Evolutionary conservation across 2,888 invertebrate species (phyloP), one percentile per base, ranked within the genome.

Genomic region (Eilema sororculum): DNA sequence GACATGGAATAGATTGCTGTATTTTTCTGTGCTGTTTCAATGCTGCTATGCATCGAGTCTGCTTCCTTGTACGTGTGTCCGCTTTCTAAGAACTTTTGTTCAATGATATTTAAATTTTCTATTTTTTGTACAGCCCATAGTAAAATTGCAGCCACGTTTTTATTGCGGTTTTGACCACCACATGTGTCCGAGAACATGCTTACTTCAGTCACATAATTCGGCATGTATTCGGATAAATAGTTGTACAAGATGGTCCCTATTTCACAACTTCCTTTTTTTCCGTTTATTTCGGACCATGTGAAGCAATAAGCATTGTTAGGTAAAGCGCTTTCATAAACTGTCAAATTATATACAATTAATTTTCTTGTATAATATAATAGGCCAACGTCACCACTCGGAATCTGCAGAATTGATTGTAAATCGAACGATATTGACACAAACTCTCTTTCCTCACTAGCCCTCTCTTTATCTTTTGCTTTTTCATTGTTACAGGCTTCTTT

Each of bases 81-180:
- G 20, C 57, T 57, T 58, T 70, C 70, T 16, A 66, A 46, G 20
- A 68, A 68, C 37, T 62, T 67, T 52, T 68, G 62, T 20, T 68
- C 62, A 37, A 68, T 68, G 10, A 62, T 33, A 9, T 56, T n/a
- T 37, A 68, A 20, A 24, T 67, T 10, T 6, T 60, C 30, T 24
- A 62, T 68, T 6, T 69, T 46, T 65, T 67, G 65, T 6, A 68
- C 64, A 16, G 63, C 68, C 41, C 22, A 68, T 25, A 60, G 25
- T 24, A 64, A 37, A 16, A 71, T n/a, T n/a, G 67, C 67, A 41
- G 71, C 64, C 16, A 69, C 67, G 56, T 58, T 58, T 58, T 73
- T 62, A 57, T 73, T 73, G 0, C 65, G 68, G 33, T 73, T 70
- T 71, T 73, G 70, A 4, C 73, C 68, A n/a, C 71, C 71, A 25